These are phyloP conservation scores for Lophius piscatorius DNA, from an alignment of 2,113 vertebrate species.

Conservation along the genomic window DNA sequence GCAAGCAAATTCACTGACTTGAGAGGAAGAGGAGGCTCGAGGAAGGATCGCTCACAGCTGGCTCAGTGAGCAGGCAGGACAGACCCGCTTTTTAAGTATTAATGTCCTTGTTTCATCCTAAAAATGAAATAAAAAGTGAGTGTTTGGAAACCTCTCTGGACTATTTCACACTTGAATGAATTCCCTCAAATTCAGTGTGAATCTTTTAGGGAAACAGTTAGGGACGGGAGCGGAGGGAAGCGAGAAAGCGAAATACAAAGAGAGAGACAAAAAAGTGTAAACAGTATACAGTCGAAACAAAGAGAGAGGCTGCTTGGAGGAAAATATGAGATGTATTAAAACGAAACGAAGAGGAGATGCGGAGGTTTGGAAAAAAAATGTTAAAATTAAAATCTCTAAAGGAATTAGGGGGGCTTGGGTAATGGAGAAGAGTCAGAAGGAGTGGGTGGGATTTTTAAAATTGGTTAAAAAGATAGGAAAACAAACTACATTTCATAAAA, in stretches of 20 bases:
- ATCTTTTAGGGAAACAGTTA: slow-evolving; percentile 66
- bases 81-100: slow-evolving; percentile 70
- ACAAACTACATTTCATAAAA: too few species aligned
- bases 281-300: slow-evolving; percentile 32
- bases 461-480: too few species aligned
- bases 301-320: slow-evolving; percentile 3
- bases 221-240: slow-evolving; percentile 32
- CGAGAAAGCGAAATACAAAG: slow-evolving; percentile 32
- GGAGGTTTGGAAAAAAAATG: background rate
- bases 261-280: slow-evolving; percentile 31
- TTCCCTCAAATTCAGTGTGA: slow-evolving; percentile 69
- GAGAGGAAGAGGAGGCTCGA: slow-evolving; percentile 18
- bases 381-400: too few species aligned
- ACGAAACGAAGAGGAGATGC: background rate
- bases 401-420: too few species aligned
- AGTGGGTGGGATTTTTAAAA: too few species aligned
- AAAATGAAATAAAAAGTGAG: slow-evolving; percentile 77
- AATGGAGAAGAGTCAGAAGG: too few species aligned
- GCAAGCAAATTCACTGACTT: background rate
- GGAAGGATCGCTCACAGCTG: slow-evolving; percentile 30
- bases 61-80: slow-evolving; percentile 45
- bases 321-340: slow-evolving; percentile 26
- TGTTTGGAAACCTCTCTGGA: slow-evolving; percentile 68
- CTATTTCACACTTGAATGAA: slow-evolving; percentile 78
- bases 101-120: slow-evolving; percentile 72